Conservation (phyloP, 2,888 invertebrate species). For the Watsonalla binaria region DNA sequence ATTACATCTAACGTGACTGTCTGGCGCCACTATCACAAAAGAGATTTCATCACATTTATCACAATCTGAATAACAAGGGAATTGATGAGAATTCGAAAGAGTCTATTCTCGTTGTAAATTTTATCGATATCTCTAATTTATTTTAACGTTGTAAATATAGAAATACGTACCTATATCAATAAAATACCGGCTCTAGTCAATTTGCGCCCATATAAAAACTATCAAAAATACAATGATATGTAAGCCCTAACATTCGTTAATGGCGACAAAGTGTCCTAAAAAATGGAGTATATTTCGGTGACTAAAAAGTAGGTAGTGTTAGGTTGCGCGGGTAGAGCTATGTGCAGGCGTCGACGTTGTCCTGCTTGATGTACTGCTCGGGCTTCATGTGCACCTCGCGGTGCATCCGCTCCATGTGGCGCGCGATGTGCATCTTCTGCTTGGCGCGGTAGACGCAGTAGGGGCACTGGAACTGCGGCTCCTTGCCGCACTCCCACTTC, state of each 20-base stretch:
- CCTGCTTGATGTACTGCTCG: conserved; percentile 70
- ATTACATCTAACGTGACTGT: conserved; percentile 71
- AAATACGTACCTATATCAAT: conserved; percentile 13
- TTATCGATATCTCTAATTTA: conserved; percentile 13
- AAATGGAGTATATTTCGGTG: conserved; percentile 42
- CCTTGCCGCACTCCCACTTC: conserved; percentile 92
- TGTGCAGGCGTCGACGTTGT: conserved; percentile 75
- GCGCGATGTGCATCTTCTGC: conserved; percentile 90
- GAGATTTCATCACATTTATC: conserved; percentile 74
- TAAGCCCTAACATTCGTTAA: conserved; percentile 24
- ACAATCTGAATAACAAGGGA: conserved; percentile 64
- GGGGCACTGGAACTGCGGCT: conserved; percentile 89
- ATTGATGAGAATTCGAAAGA: conserved; percentile 34
- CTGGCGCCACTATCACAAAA: conserved; percentile 73
- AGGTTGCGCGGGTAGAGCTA: conserved; percentile 28
- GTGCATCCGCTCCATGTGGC: conserved; percentile 91
- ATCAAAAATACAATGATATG: conserved; percentile 31
- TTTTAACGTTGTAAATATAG: conserved; percentile 14
- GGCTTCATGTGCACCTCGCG: conserved; percentile 80
- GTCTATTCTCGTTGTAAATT: conserved; percentile 4
- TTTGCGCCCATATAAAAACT: conserved; percentile 22
- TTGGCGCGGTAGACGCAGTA: conserved; percentile 91
- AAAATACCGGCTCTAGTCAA: conserved; percentile 21
- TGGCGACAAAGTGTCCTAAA: conserved; percentile 15
- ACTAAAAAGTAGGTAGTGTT: conserved; percentile 16